Percentiles rank a stretch among this genome's conserved stretches.
phyloP scores from a whole-genome alignment of 2,888 invertebrate species.

The Dryobota labecula region DNA sequence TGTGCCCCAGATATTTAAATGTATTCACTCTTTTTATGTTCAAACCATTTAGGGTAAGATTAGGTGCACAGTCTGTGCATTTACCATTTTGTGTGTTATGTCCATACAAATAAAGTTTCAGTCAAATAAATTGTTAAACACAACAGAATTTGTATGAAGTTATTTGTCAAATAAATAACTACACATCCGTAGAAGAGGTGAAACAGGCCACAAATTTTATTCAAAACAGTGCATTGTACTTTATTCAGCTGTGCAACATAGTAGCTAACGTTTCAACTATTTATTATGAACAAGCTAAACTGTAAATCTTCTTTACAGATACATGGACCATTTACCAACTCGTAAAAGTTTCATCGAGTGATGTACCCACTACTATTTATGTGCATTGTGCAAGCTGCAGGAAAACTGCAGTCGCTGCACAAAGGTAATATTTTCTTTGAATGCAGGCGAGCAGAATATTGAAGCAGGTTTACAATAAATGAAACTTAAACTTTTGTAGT shows the following conservation, averaged over 20 bases:
- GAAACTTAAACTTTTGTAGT: background rate
- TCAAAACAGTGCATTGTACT: constrained; percentile 11
- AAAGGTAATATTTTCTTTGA: constrained; percentile 17
- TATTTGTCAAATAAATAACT: background rate
- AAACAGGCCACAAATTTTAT: background rate
- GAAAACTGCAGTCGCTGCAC: constrained; percentile 10
- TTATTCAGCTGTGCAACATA: constrained; percentile 9
- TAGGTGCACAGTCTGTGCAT: too few species aligned
- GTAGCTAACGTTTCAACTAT: constrained; percentile 5
- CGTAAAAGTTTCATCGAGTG: constrained; percentile 46
- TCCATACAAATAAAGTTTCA: too few species aligned
- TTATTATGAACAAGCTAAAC: constrained; percentile 34
- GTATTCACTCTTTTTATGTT: too few species aligned
- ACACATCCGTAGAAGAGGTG: background rate
- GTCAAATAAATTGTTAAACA: background rate
- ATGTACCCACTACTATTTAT: constrained; percentile 25
- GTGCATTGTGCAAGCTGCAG: constrained; percentile 9
- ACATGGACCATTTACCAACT: constrained; percentile 40
- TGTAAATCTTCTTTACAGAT: constrained; percentile 30
- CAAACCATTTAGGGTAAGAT: too few species aligned
- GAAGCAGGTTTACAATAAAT: constrained; percentile 12
- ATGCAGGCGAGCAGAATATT: constrained; percentile 11
- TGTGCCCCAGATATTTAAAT: too few species aligned
- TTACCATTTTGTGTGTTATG: too few species aligned
- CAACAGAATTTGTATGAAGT: background rate